Conservation (phyloP, 2,888 invertebrate species). For the Venusia cambrica region DNA sequence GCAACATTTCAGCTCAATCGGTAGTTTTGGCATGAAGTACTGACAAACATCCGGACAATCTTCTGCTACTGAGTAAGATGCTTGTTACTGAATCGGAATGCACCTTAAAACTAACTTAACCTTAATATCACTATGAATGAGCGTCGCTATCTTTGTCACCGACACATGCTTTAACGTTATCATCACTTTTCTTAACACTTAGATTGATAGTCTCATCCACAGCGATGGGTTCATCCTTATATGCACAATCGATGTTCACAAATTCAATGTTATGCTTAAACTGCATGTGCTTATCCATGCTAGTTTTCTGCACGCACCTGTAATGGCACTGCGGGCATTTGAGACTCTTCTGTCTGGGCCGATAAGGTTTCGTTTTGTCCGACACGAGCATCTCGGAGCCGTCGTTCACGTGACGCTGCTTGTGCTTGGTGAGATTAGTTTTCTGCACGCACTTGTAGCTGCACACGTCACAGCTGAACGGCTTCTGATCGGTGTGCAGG, state of each 20-base stretch:
- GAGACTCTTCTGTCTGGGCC: slow-evolving; percentile 66
- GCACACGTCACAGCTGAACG: slow-evolving; percentile 72
- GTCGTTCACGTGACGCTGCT: slow-evolving; percentile 67
- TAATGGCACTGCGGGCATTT: slow-evolving; percentile 67
- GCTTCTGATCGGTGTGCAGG: slow-evolving; percentile 73
- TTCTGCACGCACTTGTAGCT: slow-evolving; percentile 74
- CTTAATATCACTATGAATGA: slow-evolving; percentile 16
- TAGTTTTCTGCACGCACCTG: slow-evolving; percentile 68
- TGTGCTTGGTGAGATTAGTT: slow-evolving; percentile 73
- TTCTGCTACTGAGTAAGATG: too few species aligned
- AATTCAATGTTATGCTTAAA: slow-evolving; percentile 57
- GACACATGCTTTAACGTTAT: slow-evolving; percentile 17
- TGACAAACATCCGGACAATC: too few species aligned
- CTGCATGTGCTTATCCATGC: slow-evolving; percentile 70
- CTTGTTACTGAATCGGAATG: too few species aligned
- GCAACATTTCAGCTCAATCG: too few species aligned
- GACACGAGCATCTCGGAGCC: slow-evolving; percentile 46
- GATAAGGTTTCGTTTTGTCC: slow-evolving; percentile 58
- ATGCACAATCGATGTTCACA: slow-evolving; percentile 29
- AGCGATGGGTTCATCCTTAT: too few species aligned
- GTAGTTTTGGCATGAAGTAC: too few species aligned
- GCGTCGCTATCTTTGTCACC: slow-evolving; percentile 11
- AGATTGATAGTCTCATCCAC: slow-evolving; percentile 51
- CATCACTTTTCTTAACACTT: slow-evolving; percentile 50
- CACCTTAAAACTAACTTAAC: too few species aligned